Percentiles rank a stretch among this genome's conserved stretches.
Evolutionary conservation across 1,140 invertebrate species (phyloP).

Genomic region (Plectus sambesii): DNA sequence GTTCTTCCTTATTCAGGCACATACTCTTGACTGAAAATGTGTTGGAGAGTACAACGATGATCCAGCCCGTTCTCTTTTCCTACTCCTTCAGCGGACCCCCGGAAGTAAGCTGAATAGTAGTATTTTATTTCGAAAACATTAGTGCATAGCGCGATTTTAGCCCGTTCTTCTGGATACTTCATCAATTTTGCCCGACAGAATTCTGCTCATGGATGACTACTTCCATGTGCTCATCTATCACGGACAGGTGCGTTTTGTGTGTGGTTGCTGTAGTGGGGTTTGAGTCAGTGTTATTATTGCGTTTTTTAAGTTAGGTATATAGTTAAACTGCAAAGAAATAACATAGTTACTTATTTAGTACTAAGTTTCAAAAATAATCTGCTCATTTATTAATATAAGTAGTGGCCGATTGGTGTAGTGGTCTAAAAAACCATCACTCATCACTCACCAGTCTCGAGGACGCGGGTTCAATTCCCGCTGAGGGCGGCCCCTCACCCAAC

Average conservation of each 20-base stretch:
- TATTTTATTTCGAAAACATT: no score
- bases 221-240: constrained; percentile 99
- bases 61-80: constrained; percentile 94
- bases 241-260: constrained; percentile 64
- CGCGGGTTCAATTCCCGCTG: no score
- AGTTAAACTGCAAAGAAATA: no score
- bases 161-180: constrained; percentile 92
- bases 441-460: no score
- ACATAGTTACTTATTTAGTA: no score
- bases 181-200: constrained; percentile 89
- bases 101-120: no score
- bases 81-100: constrained; percentile 96
- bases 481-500: no score
- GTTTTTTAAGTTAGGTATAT: constrained; percentile 7
- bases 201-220: constrained; percentile 98
- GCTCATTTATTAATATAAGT: no score
- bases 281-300: constrained; percentile 4
- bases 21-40: constrained; percentile 93
- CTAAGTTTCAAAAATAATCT: no score
- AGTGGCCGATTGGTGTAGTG: no score
- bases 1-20: constrained; percentile 57
- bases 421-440: no score
- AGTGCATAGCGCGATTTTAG: no score
- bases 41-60: constrained; percentile 95
- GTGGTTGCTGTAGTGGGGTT: constrained; percentile 7